Evolutionary conservation across 2,888 invertebrate genomes (phyloP).

Genomic region (Caenorhabditis sinica): DNA sequence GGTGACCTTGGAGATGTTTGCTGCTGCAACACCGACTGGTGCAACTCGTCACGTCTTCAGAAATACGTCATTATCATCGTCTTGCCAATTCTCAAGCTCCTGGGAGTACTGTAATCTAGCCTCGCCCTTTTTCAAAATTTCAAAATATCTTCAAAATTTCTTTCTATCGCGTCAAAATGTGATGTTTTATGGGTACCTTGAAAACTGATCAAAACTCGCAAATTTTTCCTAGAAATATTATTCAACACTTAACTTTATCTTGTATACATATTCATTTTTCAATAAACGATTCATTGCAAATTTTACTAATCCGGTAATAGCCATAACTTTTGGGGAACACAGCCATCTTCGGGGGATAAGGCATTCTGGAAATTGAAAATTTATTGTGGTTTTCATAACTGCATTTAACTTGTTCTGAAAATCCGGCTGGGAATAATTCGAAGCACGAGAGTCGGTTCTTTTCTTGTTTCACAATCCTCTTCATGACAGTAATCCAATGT

Average conservation of each 20-base stretch:
- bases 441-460: no score
- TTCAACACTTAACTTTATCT: background rate
- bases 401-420: no score
- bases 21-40: constrained; percentile 72
- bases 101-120: background rate
- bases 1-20: constrained; percentile 72
- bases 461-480: no score
- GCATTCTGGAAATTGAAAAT: no score
- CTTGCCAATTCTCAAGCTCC: constrained; percentile 7
- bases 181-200: constrained; percentile 36
- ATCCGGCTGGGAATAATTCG: no score
- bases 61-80: constrained; percentile 14
- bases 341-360: no score
- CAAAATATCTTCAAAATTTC: background rate
- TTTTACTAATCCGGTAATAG: constrained; percentile 18
- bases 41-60: constrained; percentile 59
- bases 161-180: constrained; percentile 31
- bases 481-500: no score
- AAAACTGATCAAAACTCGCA: constrained; percentile 1
- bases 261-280: background rate
- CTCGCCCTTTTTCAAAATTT: background rate
- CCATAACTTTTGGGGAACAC: constrained; percentile 36
- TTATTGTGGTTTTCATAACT: no score
- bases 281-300: background rate
- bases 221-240: background rate